Evolutionary conservation across 2,888 invertebrate genomes (phyloP).

Genomic region (Hofmannophila pseudospretella): DNA sequence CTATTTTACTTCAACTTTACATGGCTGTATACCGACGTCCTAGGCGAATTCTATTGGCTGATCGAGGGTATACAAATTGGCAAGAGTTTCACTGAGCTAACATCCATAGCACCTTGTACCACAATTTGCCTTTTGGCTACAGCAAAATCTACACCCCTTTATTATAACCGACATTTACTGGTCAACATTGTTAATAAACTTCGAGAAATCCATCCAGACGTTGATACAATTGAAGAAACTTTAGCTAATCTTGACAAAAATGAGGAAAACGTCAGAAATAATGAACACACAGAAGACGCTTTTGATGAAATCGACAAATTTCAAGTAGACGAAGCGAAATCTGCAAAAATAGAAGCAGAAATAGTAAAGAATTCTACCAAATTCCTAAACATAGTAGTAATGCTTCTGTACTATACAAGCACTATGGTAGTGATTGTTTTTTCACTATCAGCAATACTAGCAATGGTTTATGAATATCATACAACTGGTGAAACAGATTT

Average conservation of each 20-base stretch:
- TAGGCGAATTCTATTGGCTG: slow-evolving; percentile 43
- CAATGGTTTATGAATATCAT: slow-evolving; percentile 34
- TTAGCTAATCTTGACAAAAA: slow-evolving; percentile 11
- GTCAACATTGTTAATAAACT: slow-evolving; percentile 32
- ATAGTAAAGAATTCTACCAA: slow-evolving; percentile 30
- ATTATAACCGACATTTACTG: slow-evolving; percentile 28
- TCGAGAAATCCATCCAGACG: slow-evolving; percentile 34
- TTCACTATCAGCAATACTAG: slow-evolving; percentile 31
- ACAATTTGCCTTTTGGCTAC: slow-evolving; percentile 40
- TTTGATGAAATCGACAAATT: slow-evolving; percentile 1
- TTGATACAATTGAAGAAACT: too few relatives aligned
- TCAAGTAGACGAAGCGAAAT: slow-evolving; percentile 1
- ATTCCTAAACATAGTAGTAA: slow-evolving; percentile 19
- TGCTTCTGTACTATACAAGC: slow-evolving; percentile 24
- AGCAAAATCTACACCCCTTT: slow-evolving; percentile 34
- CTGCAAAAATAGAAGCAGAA: slow-evolving; percentile 14
- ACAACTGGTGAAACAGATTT: slow-evolving; percentile 28
- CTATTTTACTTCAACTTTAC: slow-evolving; percentile 37
- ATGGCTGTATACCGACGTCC: slow-evolving; percentile 36
- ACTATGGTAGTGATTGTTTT: slow-evolving; percentile 33
- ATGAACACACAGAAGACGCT: not conserved
- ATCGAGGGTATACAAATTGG: slow-evolving; percentile 34
- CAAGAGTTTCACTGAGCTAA: slow-evolving; percentile 40
- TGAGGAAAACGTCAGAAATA: not conserved
- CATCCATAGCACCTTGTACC: slow-evolving; percentile 40